phyloP scores from a whole-genome alignment of 1,140 invertebrate genomes.

The Leptopilina clavipes region DNA sequence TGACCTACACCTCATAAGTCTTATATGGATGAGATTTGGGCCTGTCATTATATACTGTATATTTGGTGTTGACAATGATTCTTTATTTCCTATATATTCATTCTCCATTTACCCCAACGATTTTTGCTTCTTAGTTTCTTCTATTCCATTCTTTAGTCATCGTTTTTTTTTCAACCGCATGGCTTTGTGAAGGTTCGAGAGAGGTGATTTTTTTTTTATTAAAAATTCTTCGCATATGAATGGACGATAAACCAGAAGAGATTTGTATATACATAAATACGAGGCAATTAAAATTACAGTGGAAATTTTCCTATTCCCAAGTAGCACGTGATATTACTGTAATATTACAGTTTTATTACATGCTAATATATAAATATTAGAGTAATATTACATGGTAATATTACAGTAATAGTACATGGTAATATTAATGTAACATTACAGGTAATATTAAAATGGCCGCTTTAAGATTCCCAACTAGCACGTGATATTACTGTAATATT shows the following conservation, averaged over 20 bases:
- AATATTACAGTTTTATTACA: too few species aligned
- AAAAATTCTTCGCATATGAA: conserved; percentile 12
- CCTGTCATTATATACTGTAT: conserved; percentile 9
- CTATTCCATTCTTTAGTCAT: not conserved
- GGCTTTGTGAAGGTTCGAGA: too few species aligned
- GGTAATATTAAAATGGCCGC: too few species aligned
- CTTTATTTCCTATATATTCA: not conserved
- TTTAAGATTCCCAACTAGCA: too few species aligned
- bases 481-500: too few species aligned
- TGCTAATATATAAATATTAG: too few species aligned
- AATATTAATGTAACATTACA: too few species aligned
- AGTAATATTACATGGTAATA: too few species aligned
- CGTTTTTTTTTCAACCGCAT: too few species aligned
- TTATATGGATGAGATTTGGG: conserved; percentile 1
- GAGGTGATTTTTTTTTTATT: not conserved
- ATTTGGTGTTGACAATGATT: not conserved
- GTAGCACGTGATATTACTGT: too few species aligned
- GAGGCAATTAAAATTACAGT: not conserved
- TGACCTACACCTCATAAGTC: conserved; percentile 26
- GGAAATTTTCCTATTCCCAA: not conserved
- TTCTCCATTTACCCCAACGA: not conserved
- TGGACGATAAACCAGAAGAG: conserved; percentile 7
- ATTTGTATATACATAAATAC: not conserved
- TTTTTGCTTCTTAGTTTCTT: not conserved
- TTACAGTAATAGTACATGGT: too few species aligned